phyloP scores from a whole-genome alignment of 2,888 invertebrate species.

The Drosophila meridiana region DNA sequence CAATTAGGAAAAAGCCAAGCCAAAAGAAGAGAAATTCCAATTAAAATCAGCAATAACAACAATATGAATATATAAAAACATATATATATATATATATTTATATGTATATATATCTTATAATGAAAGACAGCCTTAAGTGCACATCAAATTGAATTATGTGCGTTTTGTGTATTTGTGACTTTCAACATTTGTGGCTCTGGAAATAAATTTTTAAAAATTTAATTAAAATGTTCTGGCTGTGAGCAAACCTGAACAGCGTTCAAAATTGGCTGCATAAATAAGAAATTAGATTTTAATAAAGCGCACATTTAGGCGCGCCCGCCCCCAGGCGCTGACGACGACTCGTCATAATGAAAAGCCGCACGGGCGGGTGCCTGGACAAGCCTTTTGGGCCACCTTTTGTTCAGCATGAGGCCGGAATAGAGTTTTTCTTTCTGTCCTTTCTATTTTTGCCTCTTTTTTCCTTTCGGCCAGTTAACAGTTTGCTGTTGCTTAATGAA shows the following conservation, averaged over 20 bases:
- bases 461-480: constrained; percentile 53
- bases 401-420: constrained; percentile 7
- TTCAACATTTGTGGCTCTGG: constrained; percentile 38
- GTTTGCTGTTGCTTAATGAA: constrained; percentile 70
- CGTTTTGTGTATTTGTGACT: constrained; percentile 1
- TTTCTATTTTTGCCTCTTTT: constrained; percentile 14
- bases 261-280: constrained; percentile 67
- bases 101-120: constrained; percentile 1
- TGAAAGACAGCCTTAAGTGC: constrained; percentile 27
- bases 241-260: neutral
- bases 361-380: constrained; percentile 30
- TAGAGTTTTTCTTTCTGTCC: neutral
- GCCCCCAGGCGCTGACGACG: neutral
- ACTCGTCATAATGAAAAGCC: constrained; percentile 52
- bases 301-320: constrained; percentile 54
- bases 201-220: constrained; percentile 73
- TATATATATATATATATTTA: constrained; percentile 4
- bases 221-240: constrained; percentile 58
- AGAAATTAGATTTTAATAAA: constrained; percentile 78
- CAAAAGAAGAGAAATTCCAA: constrained; percentile 62
- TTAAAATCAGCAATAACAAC: constrained; percentile 66
- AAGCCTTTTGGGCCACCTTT: constrained; percentile 65
- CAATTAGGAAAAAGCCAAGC: constrained; percentile 64
- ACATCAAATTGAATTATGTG: constrained; percentile 22
- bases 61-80: constrained; percentile 36